Evolutionary conservation across 1,140 invertebrate species (phyloP).

Genomic region (Leptinotarsa texana): DNA sequence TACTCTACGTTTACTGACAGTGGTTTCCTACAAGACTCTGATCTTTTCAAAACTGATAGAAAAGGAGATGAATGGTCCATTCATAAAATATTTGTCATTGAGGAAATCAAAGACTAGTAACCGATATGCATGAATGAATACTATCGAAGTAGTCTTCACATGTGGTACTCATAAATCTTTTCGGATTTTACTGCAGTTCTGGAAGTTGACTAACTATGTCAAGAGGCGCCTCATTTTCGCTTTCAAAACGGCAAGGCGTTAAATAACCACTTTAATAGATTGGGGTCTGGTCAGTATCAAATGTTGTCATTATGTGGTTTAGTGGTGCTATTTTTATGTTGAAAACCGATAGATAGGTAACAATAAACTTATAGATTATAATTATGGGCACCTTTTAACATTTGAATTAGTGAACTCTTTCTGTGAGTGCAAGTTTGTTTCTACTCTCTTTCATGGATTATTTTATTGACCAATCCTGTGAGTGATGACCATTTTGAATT

Average conservation of each 20-base stretch:
- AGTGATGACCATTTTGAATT: no score
- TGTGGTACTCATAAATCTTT: slow-evolving; percentile 1
- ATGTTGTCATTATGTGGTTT: background rate
- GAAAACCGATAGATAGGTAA: no score
- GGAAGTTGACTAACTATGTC: background rate
- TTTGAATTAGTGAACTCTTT: no score
- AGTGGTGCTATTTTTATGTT: background rate
- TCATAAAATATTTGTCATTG: background rate
- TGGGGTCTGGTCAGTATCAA: background rate
- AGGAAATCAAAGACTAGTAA: background rate
- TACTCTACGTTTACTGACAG: no score
- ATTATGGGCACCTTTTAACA: no score
- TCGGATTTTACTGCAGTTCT: background rate
- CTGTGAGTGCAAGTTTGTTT: no score
- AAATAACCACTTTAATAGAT: background rate
- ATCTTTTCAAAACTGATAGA: no score
- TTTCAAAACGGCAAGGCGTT: background rate
- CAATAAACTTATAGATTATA: no score
- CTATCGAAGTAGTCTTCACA: background rate
- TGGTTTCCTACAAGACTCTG: no score
- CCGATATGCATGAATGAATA: background rate
- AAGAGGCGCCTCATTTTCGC: slow-evolving; percentile 2
- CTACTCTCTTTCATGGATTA: no score
- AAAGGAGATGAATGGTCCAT: no score
- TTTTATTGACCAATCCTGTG: no score